Evolutionary conservation across 2,113 vertebrate species (phyloP).

Genomic region (Corythaeola cristata): DNA sequence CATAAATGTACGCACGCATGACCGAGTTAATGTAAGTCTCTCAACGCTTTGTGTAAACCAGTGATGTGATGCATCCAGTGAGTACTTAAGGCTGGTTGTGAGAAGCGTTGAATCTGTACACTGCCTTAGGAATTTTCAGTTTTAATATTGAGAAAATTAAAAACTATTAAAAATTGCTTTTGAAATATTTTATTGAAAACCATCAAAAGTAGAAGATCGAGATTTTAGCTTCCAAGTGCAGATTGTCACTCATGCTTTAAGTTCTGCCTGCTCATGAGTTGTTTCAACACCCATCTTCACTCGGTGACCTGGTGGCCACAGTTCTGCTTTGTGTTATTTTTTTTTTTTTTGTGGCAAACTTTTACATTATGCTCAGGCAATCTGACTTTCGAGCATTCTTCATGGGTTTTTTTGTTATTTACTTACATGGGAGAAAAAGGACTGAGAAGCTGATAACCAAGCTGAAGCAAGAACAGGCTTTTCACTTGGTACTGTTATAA

Average conservation of each 20-base stretch:
- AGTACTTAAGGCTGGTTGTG: not conserved
- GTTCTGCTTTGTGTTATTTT: not conserved
- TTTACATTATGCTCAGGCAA: not conserved
- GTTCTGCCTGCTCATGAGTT: not conserved
- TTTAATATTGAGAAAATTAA: not conserved
- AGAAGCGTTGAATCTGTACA: not conserved
- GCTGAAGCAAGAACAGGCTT: not conserved
- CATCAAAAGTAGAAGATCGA: not conserved
- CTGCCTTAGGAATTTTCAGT: not conserved
- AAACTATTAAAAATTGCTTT: not conserved
- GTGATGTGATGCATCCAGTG: not conserved
- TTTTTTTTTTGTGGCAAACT: not conserved
- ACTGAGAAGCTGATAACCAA: not conserved
- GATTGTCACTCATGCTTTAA: not conserved
- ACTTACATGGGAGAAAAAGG: not conserved
- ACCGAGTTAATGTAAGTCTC: not conserved
- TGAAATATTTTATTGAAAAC: not conserved
- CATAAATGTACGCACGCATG: accelerated
- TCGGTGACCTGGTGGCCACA: not conserved
- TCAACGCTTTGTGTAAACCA: not conserved
- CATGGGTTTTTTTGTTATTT: not conserved
- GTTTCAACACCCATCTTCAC: not conserved
- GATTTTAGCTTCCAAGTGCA: not conserved
- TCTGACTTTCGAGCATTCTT: not conserved
- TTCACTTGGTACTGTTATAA: not conserved